Percentiles rank a stretch among this genome's conserved stretches.
These are phyloP conservation scores for Acleris holmiana DNA, from an alignment of 2,888 invertebrate species.

Conservation along the genomic window DNA sequence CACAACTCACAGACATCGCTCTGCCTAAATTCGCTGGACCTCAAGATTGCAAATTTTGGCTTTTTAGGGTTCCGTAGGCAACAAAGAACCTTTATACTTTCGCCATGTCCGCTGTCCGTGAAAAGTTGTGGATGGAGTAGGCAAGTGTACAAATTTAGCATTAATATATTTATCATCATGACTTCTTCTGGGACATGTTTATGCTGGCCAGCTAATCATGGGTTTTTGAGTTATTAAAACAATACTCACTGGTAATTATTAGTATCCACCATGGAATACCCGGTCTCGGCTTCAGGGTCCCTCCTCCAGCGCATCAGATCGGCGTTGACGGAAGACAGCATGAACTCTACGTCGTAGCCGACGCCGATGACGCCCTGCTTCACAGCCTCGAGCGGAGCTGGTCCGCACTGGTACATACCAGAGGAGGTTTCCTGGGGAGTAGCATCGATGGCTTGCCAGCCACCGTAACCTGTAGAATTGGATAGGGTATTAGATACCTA, in stretches of 20 bases:
- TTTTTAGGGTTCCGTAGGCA: too few species aligned
- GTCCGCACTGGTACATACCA: constrained; percentile 90
- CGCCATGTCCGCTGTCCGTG: too few species aligned
- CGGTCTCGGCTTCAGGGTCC: constrained; percentile 86
- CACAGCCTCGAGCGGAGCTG: constrained; percentile 91
- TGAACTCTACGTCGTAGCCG: constrained; percentile 90
- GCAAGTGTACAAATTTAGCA: too few species aligned
- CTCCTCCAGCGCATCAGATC: constrained; percentile 92
- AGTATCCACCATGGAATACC: constrained; percentile 87
- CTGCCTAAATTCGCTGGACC: too few species aligned
- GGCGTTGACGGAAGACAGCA: constrained; percentile 93
- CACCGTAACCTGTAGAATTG: constrained; percentile 86
- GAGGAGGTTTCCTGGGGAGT: constrained; percentile 93
- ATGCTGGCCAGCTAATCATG: too few species aligned
- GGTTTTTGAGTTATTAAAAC: too few species aligned
- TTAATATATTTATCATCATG: too few species aligned
- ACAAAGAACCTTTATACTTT: too few species aligned
- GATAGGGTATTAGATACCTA: background rate
- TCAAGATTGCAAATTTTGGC: too few species aligned
- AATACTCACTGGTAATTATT: constrained; percentile 89
- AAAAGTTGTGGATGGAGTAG: too few species aligned
- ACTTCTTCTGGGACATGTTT: too few species aligned
- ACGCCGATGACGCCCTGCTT: constrained; percentile 90
- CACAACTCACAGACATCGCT: too few species aligned
- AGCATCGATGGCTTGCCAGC: constrained; percentile 95